A percentile compares a stretch with the other conserved stretches of the same genome.
Conservation (phyloP, 2,888 invertebrate genomes). For the Ichneumoninae sp. region DNA sequence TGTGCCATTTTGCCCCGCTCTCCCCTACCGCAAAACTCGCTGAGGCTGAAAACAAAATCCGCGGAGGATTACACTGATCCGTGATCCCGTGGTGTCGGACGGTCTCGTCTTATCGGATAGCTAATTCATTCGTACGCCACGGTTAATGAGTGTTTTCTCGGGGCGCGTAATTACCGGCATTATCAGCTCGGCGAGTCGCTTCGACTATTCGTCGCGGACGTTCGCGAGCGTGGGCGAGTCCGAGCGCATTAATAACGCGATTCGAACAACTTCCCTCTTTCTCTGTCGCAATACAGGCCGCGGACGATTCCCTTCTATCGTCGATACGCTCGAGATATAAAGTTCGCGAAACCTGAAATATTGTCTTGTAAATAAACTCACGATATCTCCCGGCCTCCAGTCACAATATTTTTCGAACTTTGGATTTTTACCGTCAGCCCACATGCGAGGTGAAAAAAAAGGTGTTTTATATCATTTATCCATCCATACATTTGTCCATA, state of each 20-base stretch:
- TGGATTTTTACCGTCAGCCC: not conserved
- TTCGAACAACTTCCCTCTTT: slow-evolving; percentile 42
- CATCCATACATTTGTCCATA: too few species aligned
- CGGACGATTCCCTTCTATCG: slow-evolving; percentile 19
- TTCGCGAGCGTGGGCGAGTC: slow-evolving; percentile 72
- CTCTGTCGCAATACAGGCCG: slow-evolving; percentile 29
- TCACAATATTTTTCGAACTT: not conserved
- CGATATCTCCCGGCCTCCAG: not conserved
- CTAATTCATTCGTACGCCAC: slow-evolving; percentile 74
- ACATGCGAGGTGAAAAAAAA: not conserved
- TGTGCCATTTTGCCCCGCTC: too few species aligned
- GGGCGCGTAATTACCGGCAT: slow-evolving; percentile 76
- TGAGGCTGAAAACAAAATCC: slow-evolving; percentile 2
- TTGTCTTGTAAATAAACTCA: slow-evolving; percentile 14
- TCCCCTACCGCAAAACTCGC: not conserved
- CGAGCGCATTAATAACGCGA: slow-evolving; percentile 71
- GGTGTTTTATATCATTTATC: too few species aligned
- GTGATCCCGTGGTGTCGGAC: slow-evolving; percentile 57
- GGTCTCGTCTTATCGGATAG: slow-evolving; percentile 70
- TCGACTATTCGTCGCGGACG: slow-evolving; percentile 67
- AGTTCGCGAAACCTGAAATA: slow-evolving; percentile 10
- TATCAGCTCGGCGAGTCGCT: slow-evolving; percentile 71
- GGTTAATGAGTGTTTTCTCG: slow-evolving; percentile 72
- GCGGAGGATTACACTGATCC: slow-evolving; percentile 30
- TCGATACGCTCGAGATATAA: not conserved